Evolutionary conservation across 2,113 vertebrate genomes (phyloP).

Genomic region (Ceyx cyanopectus): DNA sequence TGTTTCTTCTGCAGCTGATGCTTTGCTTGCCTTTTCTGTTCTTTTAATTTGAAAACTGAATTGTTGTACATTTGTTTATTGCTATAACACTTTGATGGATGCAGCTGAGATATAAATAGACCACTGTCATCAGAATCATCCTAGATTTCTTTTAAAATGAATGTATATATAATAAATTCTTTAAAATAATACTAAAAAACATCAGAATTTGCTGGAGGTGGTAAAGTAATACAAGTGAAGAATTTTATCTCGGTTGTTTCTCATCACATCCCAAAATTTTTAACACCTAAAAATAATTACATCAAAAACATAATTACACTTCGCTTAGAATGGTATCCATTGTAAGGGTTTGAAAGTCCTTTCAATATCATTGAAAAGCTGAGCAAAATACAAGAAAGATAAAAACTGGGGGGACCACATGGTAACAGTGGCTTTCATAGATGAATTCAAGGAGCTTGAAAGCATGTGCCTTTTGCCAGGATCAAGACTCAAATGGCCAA

Average conservation of each 20-base stretch:
- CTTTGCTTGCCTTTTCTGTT: slow-evolving; percentile 78
- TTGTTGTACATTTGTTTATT: neutral
- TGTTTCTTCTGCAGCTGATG: slow-evolving; percentile 83
- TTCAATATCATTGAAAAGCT: neutral
- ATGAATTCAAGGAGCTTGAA: neutral
- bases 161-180: neutral
- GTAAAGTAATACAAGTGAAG: neutral
- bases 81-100: neutral
- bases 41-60: slow-evolving; percentile 44
- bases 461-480: neutral
- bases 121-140: neutral
- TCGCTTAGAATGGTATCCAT: neutral
- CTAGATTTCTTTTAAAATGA: neutral
- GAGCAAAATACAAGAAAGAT: neutral
- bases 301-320: neutral
- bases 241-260: neutral
- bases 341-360: neutral
- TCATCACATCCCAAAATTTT: neutral
- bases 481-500: neutral
- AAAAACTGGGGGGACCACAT: neutral
- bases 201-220: neutral
- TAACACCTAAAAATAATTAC: neutral
- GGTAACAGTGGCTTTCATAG: neutral
- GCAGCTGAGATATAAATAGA: neutral
- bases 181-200: neutral